Base-by-base conservation (phyloP, 2,113 vertebrate genomes). In the Oxyura jamaicensis region DNA sequence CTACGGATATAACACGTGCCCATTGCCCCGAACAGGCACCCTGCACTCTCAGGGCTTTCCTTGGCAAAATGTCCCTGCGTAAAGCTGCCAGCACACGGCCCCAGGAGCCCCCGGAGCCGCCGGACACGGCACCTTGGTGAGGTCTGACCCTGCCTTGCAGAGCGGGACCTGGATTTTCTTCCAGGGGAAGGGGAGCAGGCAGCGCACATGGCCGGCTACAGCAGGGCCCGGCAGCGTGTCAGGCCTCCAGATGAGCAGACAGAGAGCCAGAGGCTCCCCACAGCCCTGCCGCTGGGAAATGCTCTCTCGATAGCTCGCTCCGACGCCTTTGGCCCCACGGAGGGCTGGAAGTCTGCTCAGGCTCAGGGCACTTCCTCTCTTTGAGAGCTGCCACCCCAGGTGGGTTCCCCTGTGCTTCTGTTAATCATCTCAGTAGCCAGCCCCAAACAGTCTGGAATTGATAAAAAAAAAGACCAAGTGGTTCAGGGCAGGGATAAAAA, bases 191-290 rank as follows among this genome's bases (percentile, higher is more conserved):
- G n/a, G 22, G 13, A 65, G 31, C 50, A 55, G 50, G 62, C 52
- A 13, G 8, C 5, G 3, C 1, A 0, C 31, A 1, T 2, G 10
- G 25, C 31, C 31, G n/a, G 33, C 11, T 35, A 22, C 2, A 0
- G 13, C 2, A 0, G 26, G 16, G 29, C n/a, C 59, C 18, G 31
- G 31, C 23, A 55, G n/a, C 3, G 29, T 55, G 69, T 36, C 50
- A 56, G 50, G 22, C 26, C 59, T 79, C 77, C 65, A 68, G 91
- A 42, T 20, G 39, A 80, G 58, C 48, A 28, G 55, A 29, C 9
- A 48, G 59, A 82, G 78, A 35, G 5, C 13, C 60, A 58, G 59
- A 82, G 69, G 25, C 20, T 36, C 42, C 28, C 41, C 53, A 7
- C 65, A 42, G 44, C 60, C 42, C 44, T 4, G 0, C 44, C 11